Evolutionary conservation across 2,797 vertebrate species (phyloP).

Genomic region (Sebastes steindachneri): DNA sequence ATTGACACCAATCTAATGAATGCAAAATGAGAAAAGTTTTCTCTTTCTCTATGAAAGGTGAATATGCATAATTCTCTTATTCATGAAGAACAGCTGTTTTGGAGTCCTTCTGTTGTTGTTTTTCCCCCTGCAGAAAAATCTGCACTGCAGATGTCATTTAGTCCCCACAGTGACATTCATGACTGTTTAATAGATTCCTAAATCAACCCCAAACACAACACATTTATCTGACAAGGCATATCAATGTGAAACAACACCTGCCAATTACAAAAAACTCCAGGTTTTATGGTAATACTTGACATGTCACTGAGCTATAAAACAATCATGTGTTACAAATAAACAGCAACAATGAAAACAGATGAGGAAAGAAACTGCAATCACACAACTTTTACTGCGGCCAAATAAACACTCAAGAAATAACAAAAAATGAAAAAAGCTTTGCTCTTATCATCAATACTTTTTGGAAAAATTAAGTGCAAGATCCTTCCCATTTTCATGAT

Average conservation of each 20-base stretch:
- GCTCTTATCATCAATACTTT: background rate
- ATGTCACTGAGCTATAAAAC: background rate
- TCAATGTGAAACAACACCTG: constrained; percentile 25
- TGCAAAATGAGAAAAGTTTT: constrained; percentile 12
- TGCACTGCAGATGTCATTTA: constrained; percentile 43
- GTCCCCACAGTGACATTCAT: constrained; percentile 41
- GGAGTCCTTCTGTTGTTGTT: constrained; percentile 32
- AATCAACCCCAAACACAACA: constrained; percentile 44
- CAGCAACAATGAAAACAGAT: background rate
- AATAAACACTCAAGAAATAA: background rate
- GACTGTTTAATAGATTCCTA: constrained; percentile 53
- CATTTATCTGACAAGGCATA: constrained; percentile 40
- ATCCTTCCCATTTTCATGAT: background rate
- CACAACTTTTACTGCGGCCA: background rate
- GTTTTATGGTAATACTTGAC: constrained; percentile 13
- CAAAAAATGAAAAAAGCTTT: background rate
- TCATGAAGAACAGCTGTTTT: constrained; percentile 37
- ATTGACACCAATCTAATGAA: constrained; percentile 1
- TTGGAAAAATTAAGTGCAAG: background rate
- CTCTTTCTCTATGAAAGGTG: background rate
- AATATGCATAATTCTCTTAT: constrained; percentile 30
- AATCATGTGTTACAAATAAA: constrained; percentile 6
- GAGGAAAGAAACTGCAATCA: background rate
- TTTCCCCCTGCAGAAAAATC: constrained; percentile 43
- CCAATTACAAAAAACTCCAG: constrained; percentile 14